Conservation (phyloP, 2,113 vertebrate species). For the Clarias gariepinus region DNA sequence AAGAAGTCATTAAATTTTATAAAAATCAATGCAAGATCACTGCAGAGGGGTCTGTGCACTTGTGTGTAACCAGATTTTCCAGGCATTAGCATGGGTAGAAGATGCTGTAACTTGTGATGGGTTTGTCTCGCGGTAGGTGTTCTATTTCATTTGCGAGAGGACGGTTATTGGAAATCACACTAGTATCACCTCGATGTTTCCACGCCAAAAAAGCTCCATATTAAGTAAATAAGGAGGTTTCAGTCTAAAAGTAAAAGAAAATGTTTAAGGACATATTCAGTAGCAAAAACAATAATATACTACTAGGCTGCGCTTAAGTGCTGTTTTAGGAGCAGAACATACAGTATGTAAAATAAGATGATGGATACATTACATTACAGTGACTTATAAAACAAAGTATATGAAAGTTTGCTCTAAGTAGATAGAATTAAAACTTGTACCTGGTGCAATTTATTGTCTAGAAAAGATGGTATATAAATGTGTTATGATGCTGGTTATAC, state of each 20-base stretch:
- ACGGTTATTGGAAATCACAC: not conserved
- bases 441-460: not conserved
- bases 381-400: not conserved
- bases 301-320: slow-evolving; percentile 15
- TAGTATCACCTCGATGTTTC: not conserved
- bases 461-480: slow-evolving; percentile 18
- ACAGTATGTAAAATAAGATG: not conserved
- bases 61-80: not conserved
- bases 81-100: not conserved
- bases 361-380: not conserved
- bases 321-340: not conserved
- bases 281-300: not conserved
- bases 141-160: too few relatives aligned
- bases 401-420: not conserved
- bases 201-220: not conserved
- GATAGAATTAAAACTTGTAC: not conserved
- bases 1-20: not conserved
- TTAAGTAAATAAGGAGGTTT: not conserved
- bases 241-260: not conserved
- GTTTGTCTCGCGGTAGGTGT: not conserved
- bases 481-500: slow-evolving; percentile 41
- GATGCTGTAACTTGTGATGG: not conserved
- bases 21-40: slow-evolving; percentile 20
- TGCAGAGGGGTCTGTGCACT: not conserved
- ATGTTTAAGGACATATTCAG: not conserved